Evolutionary conservation across 2,113 vertebrate genomes (phyloP), one percentile per base, ranked within the genome.

Genomic region (Dicerorhinus sumatrensis): DNA sequence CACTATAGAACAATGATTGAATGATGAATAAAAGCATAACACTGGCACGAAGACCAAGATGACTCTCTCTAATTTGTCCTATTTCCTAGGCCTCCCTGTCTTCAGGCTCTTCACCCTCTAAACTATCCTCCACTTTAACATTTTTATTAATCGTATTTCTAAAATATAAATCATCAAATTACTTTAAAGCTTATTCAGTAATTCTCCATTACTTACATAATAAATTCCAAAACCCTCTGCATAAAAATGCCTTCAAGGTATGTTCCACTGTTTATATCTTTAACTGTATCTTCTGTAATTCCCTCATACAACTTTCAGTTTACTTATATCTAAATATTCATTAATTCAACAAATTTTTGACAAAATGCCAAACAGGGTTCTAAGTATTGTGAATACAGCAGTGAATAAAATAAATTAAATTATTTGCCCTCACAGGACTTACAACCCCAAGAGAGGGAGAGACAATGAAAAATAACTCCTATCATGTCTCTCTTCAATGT

Each of bases 281-380:
- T 85, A 91, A 39, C 13, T 46, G 31, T 1, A 58, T 8, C 20
- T 6, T 0, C 79, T 88, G 5, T 79, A 88, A 65, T 76, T n/a
- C 2, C 1, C 48, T 63, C 16, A 73, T 17, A 39, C 1, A 48
- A 7, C 10, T 77, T 94, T 89, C 54, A 69, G 73, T 72, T 56
- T 89, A 42, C 81, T 91, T 95, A 72, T 60, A 48, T 72, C 10
- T 69, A 82, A 96, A 93, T 92, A 90, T 62, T 83, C 33, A 80
- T 72, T 87, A 90, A 85, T 72, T 70, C 29, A 94, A 77, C 23
- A 96, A 20, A 75, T 83, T 92, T 84, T 82, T 94, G 11, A 80
- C 60, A 5, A 65, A 89, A 11, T 76, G 9, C 13, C 42, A 92
- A 77, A 23, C 4, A 87, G 13, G 1, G 42, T 69, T 89, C 75